Evolutionary conservation across 1,140 invertebrate species (phyloP), one percentile per base, ranked within the genome.

Genomic region (Campoletis sonorensis): DNA sequence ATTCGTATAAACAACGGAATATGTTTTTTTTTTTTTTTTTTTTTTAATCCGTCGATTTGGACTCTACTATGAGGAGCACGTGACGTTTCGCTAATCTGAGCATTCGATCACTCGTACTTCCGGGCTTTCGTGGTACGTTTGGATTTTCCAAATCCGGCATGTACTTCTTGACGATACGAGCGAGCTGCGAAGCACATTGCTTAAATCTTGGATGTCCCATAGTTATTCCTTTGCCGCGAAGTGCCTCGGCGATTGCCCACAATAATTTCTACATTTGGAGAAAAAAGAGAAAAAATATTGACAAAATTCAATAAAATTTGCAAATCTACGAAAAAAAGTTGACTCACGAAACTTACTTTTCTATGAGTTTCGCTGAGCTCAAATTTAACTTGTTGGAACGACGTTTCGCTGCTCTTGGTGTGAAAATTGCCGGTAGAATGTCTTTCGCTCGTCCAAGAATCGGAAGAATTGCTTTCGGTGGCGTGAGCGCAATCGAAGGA

Each of bases 241-340:
- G 88, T 0, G 95, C 94, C 85, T 95, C 94, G 1, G 94, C 93
- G 54, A 95, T 94, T 0, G 95, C 95, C 95, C 94, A 95, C 16
- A 95, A 87, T 72, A 95, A 90, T 92, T 96, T 96, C 95, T 95
- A 85, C 4, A n/a, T 54, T 54, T 54, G 3, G n/a, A 18, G 11
- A 71, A 90, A 75, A 83, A 73, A 81, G 61, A 54, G 58, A 7
- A 45, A 45, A 13, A 45, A 45, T 11, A 45, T 11, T 45, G 40
- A 33, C 30, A 45, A 16, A 45, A 15, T 26, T 73, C 40, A 73
- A 67, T 23, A n/a, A n/a, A n/a, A 16, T 7, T 67, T 27, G 0
- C n/a, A 13, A 67, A n/a, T 21, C 61, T 26, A 73, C 16, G 40
- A n/a, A 75, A 58, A 40, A 81, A 81, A 54, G 15, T 73, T 30